phyloP scores from a whole-genome alignment of 2,888 invertebrate genomes.

The Hydroisotoma schaefferi region DNA sequence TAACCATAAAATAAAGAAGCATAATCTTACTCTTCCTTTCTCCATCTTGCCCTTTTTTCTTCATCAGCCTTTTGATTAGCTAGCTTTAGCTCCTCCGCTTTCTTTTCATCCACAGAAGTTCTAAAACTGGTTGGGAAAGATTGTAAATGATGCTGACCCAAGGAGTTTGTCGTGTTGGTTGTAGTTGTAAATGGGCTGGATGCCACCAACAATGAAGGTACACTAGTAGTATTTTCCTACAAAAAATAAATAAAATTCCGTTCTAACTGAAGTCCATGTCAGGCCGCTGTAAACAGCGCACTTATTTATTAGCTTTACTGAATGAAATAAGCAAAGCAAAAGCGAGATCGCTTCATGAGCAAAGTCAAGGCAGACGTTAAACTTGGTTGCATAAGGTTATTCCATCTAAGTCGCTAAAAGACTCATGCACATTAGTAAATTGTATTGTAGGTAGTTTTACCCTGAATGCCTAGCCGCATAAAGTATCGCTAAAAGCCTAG shows the following conservation, averaged over 20 bases:
- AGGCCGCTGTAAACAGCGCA: no score
- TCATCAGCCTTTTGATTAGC: conserved; percentile 45
- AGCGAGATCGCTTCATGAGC: no score
- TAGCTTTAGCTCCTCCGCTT: conserved; percentile 40
- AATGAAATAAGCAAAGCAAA: no score
- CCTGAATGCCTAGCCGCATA: no score
- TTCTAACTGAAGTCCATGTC: no score
- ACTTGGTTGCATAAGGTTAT: no score
- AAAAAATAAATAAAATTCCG: background rate
- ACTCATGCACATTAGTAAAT: no score
- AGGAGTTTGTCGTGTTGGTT: conserved; percentile 11
- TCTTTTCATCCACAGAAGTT: conserved; percentile 40
- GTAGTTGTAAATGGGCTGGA: conserved; percentile 7
- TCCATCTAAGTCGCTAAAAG: no score
- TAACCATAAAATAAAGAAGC: background rate
- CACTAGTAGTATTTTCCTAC: conserved; percentile 9
- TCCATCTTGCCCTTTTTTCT: conserved; percentile 46
- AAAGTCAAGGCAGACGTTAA: no score
- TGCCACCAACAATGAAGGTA: conserved; percentile 1
- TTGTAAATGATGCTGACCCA: conserved; percentile 11
- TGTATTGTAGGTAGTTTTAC: no score
- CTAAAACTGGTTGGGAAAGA: conserved; percentile 12
- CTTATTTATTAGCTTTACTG: no score
- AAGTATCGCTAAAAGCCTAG: no score
- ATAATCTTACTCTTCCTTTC: conserved; percentile 48